A percentile compares a stretch with the other conserved stretches of the same genome.
Conservation (phyloP, 1,140 invertebrate genomes). For the Tigriopus japonicus region DNA sequence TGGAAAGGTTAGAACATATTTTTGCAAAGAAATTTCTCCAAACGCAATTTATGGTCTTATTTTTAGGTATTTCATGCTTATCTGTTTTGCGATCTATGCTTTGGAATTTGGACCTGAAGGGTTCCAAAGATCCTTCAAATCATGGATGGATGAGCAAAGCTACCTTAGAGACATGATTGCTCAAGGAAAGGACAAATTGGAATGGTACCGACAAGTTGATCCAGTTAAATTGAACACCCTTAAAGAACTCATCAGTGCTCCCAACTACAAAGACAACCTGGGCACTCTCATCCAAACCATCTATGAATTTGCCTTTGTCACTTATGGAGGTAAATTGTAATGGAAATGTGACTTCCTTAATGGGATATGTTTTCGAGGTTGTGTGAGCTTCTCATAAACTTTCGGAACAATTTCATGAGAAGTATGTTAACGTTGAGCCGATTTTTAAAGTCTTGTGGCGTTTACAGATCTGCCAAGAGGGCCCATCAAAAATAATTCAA, state of each 20-base stretch:
- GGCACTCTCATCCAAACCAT: conserved; percentile 12
- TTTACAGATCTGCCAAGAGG: conserved; percentile 6
- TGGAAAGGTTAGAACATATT: neutral
- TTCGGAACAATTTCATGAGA: no score
- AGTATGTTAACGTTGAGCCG: no score
- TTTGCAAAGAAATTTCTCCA: no score
- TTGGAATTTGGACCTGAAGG: conserved; percentile 6
- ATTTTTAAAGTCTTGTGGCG: no score
- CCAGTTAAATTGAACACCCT: conserved; percentile 10
- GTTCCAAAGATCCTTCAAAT: neutral
- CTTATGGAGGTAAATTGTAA: conserved; percentile 4
- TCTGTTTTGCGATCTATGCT: conserved; percentile 10
- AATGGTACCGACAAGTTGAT: conserved; percentile 13
- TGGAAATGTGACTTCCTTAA: no score
- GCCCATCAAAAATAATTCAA: conserved; percentile 11
- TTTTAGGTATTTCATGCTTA: conserved; percentile 6
- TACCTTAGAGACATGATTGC: conserved; percentile 9
- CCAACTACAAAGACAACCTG: conserved; percentile 11
- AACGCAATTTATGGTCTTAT: no score
- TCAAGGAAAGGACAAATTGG: conserved; percentile 11
- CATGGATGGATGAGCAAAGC: conserved; percentile 5
- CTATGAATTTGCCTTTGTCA: conserved; percentile 13
- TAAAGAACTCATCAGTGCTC: conserved; percentile 13
- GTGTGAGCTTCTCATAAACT: no score
- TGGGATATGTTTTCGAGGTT: no score